Conservation (phyloP, 2,797 vertebrate species). For the Microhierax caerulescens region DNA sequence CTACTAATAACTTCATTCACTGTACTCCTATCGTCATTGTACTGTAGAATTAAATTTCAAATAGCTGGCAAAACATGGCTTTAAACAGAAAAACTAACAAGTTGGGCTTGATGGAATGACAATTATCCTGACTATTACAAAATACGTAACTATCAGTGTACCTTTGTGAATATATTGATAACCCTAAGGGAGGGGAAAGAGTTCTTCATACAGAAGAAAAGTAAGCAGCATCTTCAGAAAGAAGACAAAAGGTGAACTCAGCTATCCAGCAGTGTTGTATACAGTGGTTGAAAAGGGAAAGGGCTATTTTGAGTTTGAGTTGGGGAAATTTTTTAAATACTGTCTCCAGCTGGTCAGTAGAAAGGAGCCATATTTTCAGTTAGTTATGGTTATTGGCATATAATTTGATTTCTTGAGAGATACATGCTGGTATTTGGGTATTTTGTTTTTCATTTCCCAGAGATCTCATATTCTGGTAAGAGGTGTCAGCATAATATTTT, state of each 20-base stretch:
- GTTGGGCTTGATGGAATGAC: not conserved
- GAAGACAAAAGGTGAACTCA: not conserved
- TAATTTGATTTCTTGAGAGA: not conserved
- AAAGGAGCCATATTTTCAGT: not conserved
- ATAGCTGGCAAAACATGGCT: not conserved
- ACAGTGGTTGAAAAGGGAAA: not conserved
- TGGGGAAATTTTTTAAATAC: not conserved
- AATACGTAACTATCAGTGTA: not conserved
- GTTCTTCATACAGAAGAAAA: not conserved
- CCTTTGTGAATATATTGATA: not conserved
- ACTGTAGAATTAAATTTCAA: not conserved
- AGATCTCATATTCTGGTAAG: not conserved
- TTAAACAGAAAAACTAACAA: not conserved
- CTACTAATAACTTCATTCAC: not conserved
- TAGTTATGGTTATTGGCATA: not conserved
- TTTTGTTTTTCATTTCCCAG: not conserved
- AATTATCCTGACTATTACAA: not conserved
- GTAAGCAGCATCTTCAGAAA: not conserved
- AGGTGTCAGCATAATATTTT: not conserved
- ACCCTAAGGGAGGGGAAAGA: not conserved
- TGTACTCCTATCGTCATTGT: not conserved
- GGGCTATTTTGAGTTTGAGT: not conserved
- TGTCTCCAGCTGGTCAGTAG: not conserved
- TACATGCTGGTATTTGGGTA: accelerated
- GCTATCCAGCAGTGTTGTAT: not conserved